Evolutionary conservation across 2,888 invertebrate genomes (phyloP).

Genomic region (Drosophila subsilvestris): DNA sequence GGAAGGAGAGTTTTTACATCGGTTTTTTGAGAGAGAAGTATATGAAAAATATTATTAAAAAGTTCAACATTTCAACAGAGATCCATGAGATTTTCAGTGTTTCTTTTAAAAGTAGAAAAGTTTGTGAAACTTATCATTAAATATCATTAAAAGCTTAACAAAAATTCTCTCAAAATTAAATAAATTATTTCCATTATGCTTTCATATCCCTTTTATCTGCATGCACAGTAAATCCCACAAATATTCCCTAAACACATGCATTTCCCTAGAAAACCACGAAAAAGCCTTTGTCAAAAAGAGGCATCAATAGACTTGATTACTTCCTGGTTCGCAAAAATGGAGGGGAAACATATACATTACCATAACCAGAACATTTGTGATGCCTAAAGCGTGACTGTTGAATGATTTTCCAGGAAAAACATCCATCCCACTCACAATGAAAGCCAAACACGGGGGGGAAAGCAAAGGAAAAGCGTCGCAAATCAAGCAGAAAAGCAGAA

Average conservation of each 20-base stretch:
- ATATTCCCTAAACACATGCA: not conserved
- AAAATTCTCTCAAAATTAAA: no score
- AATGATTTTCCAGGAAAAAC: constrained; percentile 34
- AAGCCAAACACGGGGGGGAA: constrained; percentile 10
- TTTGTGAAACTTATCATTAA: no score
- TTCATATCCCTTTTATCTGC: not conserved
- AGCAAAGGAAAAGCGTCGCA: constrained; percentile 14
- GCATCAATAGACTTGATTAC: not conserved
- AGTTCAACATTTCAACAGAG: no score
- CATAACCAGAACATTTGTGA: constrained; percentile 2
- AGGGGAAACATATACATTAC: constrained; percentile 4
- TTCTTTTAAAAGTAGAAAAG: no score
- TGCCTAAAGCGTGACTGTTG: constrained; percentile 16
- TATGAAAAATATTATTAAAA: not conserved
- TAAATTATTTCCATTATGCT: no score
- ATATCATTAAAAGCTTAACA: no score
- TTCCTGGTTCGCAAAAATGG: not conserved
- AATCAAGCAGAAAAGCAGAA: constrained; percentile 48
- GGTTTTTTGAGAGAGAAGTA: not conserved
- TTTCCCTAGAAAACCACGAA: not conserved
- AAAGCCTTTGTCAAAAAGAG: not conserved
- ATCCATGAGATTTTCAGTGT: no score
- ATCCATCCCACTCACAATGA: constrained; percentile 31
- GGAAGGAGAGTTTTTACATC: not conserved
- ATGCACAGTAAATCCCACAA: not conserved